Evolutionary conservation across 2,888 invertebrate genomes (phyloP), one percentile per base, ranked within the genome.

Genomic region (Protodeltote pygarga): DNA sequence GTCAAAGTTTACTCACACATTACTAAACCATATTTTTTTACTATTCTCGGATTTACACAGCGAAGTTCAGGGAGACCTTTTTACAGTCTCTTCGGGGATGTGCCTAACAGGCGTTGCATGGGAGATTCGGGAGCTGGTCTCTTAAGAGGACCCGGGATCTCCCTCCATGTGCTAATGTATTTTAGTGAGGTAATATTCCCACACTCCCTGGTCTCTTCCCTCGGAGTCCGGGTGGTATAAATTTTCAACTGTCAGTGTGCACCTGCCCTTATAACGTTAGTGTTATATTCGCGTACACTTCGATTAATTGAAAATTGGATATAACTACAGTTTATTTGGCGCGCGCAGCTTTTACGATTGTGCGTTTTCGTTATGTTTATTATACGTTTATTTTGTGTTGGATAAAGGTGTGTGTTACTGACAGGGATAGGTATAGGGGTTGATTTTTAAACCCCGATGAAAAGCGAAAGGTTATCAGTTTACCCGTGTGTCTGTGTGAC

Each of bases 221-320:
- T 23, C 8, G 3, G 3, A n/a, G n/a, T 9, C 1, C 2, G 3
- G 23, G 9, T 2, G 3, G 5, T 2, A 1, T 6, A 0, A 8
- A 11, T 21, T 34, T 25, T 2, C 0, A 8, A 4, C 8, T 41
- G 31, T 42, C 23, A 19, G 48, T 71, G 49, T 49, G 33, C 21
- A 39, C 53, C 19, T 11, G 59, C 44, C 65, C 65, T 72, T 53
- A 55, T 60, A 64, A 58, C 44, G 59, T 66, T 63, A 58, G 63
- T 73, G 71, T 75, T 69, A 70, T 70, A 62, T 54, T 47, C 50
- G 24, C 50, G 60, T 24, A 53, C 65, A 65, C 59, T 65, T 57
- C 51, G 47, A 70, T 70, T 66, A 65, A 71, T 67, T 71, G 65
- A 70, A 63, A 60, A 66, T 60, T 50, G 47, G 40, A 53, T 50